Conservation (phyloP, 2,888 invertebrate species). For the Pollenia labialis region DNA sequence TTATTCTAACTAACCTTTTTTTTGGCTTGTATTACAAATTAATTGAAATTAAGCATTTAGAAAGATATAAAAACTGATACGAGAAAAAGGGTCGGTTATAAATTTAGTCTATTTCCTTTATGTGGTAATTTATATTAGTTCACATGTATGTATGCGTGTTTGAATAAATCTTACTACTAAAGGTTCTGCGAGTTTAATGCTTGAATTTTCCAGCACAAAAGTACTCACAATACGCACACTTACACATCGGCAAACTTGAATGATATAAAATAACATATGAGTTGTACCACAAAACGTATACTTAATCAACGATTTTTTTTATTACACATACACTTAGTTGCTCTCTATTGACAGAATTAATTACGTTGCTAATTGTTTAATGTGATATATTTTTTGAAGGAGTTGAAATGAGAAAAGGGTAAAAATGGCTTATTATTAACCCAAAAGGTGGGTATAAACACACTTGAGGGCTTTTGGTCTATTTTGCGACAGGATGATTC, state of each 20-base stretch:
- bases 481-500: no score
- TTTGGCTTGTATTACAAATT: conserved; percentile 31
- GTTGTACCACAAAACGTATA: neutral
- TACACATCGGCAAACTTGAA: neutral
- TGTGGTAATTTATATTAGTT: neutral
- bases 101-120: conserved; percentile 24
- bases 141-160: no score
- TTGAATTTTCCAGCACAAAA: neutral
- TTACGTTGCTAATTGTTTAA: no score
- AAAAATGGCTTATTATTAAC: no score
- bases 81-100: conserved; percentile 28
- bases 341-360: no score
- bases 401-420: no score
- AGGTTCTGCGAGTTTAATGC: conserved; percentile 2
- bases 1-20: neutral
- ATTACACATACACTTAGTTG: neutral
- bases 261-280: neutral
- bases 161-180: no score
- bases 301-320: neutral
- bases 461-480: no score
- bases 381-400: no score
- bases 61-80: conserved; percentile 3
- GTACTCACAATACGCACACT: neutral
- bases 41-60: conserved; percentile 47
- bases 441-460: no score